These are phyloP conservation scores for Bucco capensis DNA, from an alignment of 2,113 vertebrate species.

Conservation along the genomic window DNA sequence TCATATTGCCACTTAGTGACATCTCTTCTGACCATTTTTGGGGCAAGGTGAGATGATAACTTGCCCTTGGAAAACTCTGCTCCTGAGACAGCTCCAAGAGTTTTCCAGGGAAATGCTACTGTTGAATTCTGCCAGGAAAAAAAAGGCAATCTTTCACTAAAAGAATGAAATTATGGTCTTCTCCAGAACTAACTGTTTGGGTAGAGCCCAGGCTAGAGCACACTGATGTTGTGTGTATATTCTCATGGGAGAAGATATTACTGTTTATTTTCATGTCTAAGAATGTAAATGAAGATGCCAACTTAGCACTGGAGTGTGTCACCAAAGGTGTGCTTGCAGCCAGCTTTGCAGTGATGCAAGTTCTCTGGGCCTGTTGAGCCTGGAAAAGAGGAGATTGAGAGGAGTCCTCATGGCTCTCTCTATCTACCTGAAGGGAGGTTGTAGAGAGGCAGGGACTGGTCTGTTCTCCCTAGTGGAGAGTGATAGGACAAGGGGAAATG, in stretches of 20 bases:
- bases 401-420: no score
- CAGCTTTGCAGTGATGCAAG: background rate
- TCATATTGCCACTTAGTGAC: background rate
- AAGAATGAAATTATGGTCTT: background rate
- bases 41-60: background rate
- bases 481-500: no score
- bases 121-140: background rate
- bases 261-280: background rate
- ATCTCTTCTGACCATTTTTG: background rate
- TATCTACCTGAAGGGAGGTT: no score
- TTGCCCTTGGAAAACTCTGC: background rate
- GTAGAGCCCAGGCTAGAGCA: background rate
- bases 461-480: no score
- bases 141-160: background rate
- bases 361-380: no score
- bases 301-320: background rate
- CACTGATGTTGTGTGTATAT: background rate
- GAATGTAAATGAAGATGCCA: background rate
- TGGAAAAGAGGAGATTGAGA: no score
- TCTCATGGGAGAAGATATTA: background rate
- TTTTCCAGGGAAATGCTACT: background rate
- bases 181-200: background rate
- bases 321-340: background rate
- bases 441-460: no score
- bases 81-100: background rate